Evolutionary conservation across 1,140 invertebrate species (phyloP), one percentile per base, ranked within the genome.

Genomic region (Drosophila malerkotliana): DNA sequence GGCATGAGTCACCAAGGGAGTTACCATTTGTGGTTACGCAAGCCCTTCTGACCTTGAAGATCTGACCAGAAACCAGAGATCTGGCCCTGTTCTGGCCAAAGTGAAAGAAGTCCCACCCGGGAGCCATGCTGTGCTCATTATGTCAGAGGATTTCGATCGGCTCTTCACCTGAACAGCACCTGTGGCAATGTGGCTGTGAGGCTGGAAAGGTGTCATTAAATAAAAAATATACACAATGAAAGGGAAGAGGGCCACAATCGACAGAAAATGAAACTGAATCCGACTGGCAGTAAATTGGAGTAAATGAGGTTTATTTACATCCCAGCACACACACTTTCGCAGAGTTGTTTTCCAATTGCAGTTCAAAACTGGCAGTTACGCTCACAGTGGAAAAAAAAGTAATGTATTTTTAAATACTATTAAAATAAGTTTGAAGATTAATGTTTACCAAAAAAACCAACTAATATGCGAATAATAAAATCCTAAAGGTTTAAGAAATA

Each of bases 221-320:
- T 41, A 59, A 55, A 21, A 56, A 41, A 45, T 30, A 32, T 30
- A 47, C 66, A 52, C 47, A 76, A 69, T 56, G 58, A 73, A 72
- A 77, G 52, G 45, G 76, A 63, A 77, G 56, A 63, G 49, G 54
- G 59, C 60, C 61, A 47, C 53, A 76, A 72, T 72, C 55, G 41
- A 30, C 34, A 64, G 69, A 57, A 77, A 81, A 77, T 66, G 75
- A 71, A 75, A 78, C 60, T 60, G 57, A 73, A 74, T 64, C 59
- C 37, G 72, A 73, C 71, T 79, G 75, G 48, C 51, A 51, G 57
- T 83, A 79, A 84, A 84, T 79, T 79, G 80, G 59, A 61, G 71
- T 74, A 87, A 84, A 87, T 84, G 77, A 64, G 58, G 61, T 87
- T 85, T 85, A 87, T 85, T 87, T 78, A 81, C 72, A 67, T 57